These are phyloP conservation scores for Smittia aterrima DNA, from an alignment of 2,888 invertebrate genomes.

Conservation along the genomic window DNA sequence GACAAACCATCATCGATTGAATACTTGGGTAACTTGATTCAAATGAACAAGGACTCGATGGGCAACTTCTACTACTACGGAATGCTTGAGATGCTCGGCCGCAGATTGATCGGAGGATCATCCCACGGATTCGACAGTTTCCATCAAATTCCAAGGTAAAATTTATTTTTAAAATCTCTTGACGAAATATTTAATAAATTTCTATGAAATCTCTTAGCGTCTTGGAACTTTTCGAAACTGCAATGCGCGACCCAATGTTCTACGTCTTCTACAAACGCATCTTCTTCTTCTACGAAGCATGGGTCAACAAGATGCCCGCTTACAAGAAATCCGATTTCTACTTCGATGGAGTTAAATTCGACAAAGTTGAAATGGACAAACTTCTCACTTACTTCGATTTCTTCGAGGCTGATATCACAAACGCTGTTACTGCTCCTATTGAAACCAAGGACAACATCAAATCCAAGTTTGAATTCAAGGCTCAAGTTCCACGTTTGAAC, in stretches of 20 bases:
- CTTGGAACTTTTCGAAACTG: conserved; percentile 64
- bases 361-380: conserved; percentile 63
- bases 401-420: conserved; percentile 62
- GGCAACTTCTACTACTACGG: conserved; percentile 59
- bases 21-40: conserved; percentile 58
- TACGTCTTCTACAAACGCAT: conserved; percentile 67
- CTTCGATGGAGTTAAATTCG: conserved; percentile 65
- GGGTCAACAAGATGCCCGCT: conserved; percentile 60
- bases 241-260: conserved; percentile 71
- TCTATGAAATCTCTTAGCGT: conserved; percentile 46
- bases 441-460: conserved; percentile 16
- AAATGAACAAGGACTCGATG: conserved; percentile 57
- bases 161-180: not conserved
- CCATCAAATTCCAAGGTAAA: conserved; percentile 47
- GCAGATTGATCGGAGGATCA: conserved; percentile 58
- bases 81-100: conserved; percentile 55
- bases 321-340: conserved; percentile 63
- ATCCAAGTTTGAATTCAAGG: conserved; percentile 13
- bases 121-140: conserved; percentile 48
- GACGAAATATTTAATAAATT: not conserved
- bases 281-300: conserved; percentile 58
- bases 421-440: conserved; percentile 50
- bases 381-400: conserved; percentile 69
- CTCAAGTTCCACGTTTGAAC: conserved; percentile 56
- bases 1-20: conserved; percentile 53